These are phyloP conservation scores for Catharus bicknelli DNA, from an alignment of 2,113 vertebrate species.

Conservation along the genomic window DNA sequence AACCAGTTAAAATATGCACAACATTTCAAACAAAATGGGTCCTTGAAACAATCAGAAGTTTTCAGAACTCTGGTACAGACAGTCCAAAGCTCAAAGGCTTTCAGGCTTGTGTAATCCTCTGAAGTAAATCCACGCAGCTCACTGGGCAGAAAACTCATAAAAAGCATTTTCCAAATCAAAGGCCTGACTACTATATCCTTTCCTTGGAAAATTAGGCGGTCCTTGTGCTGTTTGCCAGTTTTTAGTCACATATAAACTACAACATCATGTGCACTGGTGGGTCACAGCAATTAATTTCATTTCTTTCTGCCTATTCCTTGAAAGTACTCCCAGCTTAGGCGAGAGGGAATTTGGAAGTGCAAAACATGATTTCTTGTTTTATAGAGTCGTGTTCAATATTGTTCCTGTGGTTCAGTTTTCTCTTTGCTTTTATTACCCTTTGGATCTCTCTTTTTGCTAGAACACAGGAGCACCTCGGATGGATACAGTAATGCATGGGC, in stretches of 20 bases:
- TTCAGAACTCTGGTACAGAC: background rate
- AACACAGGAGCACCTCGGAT: background rate
- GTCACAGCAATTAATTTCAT: background rate
- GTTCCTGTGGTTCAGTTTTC: background rate
- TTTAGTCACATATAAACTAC: background rate
- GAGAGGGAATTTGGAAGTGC: background rate
- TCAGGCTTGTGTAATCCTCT: background rate
- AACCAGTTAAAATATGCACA: background rate
- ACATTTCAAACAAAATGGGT: background rate
- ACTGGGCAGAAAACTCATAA: background rate
- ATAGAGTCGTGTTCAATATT: background rate
- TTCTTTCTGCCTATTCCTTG: conserved; percentile 6
- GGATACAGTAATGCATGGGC: background rate
- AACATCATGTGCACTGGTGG: background rate
- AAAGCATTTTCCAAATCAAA: background rate
- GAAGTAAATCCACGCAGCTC: background rate
- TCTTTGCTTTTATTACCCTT: background rate
- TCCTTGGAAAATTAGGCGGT: background rate
- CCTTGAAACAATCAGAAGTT: background rate
- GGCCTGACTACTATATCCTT: background rate
- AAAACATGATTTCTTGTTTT: background rate
- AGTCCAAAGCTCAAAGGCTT: background rate
- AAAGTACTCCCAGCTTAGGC: background rate
- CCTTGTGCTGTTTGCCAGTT: background rate
- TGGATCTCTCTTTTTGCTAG: background rate